Conservation (phyloP, 2,888 invertebrate species). For the Teleiodes luculella region DNA sequence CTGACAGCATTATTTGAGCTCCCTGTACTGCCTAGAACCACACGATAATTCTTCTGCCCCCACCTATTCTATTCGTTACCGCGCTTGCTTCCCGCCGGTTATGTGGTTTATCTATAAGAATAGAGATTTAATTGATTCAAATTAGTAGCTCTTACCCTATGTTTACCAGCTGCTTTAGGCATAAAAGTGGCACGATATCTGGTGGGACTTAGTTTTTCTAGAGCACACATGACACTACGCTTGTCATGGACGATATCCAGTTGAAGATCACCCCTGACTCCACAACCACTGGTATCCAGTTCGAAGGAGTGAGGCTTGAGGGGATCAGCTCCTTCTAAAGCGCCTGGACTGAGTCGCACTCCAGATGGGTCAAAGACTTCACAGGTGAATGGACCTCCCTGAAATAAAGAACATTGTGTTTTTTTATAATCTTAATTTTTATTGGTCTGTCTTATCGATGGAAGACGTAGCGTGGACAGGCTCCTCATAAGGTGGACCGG, state of each 20-base stretch:
- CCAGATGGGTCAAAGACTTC: slow-evolving; percentile 96
- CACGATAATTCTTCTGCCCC: too few relatives aligned
- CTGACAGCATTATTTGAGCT: too few relatives aligned
- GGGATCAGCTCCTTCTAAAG: slow-evolving; percentile 89
- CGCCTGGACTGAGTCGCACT: slow-evolving; percentile 84
- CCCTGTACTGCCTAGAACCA: too few relatives aligned
- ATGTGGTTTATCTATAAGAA: too few relatives aligned
- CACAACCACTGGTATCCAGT: slow-evolving; percentile 77
- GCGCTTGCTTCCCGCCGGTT: too few relatives aligned
- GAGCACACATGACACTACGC: slow-evolving; percentile 88
- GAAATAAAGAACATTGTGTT: slow-evolving; percentile 27
- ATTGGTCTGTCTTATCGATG: too few relatives aligned
- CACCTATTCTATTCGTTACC: too few relatives aligned
- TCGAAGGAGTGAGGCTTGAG: slow-evolving; percentile 93
- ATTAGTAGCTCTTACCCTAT: slow-evolving; percentile 72
- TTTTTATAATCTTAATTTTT: too few relatives aligned
- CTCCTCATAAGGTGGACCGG: too few relatives aligned
- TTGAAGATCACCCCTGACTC: slow-evolving; percentile 91
- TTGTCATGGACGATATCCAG: slow-evolving; percentile 95
- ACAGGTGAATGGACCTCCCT: slow-evolving; percentile 97
- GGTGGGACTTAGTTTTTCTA: slow-evolving; percentile 86
- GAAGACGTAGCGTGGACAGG: too few relatives aligned
- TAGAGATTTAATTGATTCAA: background rate
- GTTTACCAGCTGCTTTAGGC: slow-evolving; percentile 88
- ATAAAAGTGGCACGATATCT: slow-evolving; percentile 89